Base-by-base conservation (phyloP, 2,888 invertebrate species). In the Hedya salicella region DNA sequence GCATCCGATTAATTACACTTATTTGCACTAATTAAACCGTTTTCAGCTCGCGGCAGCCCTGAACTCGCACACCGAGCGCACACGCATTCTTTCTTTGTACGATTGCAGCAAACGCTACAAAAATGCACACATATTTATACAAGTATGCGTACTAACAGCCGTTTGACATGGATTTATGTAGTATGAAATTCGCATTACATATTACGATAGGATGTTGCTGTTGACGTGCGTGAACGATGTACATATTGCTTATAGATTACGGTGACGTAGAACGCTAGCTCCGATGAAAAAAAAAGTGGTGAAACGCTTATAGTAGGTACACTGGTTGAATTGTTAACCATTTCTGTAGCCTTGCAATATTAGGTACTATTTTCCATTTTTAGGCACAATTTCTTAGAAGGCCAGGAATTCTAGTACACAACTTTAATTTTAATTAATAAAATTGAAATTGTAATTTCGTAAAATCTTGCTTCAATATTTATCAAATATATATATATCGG, bases 81-180 rank as follows among this genome's bases (percentile, higher is more conserved):
- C 68, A 73, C 80, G 83, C 82, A 84, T 88, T 85, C 85, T 84
- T 81, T 82, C 81, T 86, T 81, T 80, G 83, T 82, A 81, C 77
- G 80, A 79, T 73, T 76, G 81, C 78, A 79, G 76, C 78, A 78
- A 80, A 79, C 81, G 83, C 79, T 79, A 72, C 42, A 78, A 76
- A 81, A 83, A 85, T 84, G 80, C 69, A 71, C 67, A 63, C 78
- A 76, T 83, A 79, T 75, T 79, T 49, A 17, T 49, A 14, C 39
- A n/a, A n/a, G n/a, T n/a, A n/a, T n/a, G n/a, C 19, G 71, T 72
- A 69, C 69, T 62, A 70, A 71, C 73, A 69, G 64, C 68, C 71
- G 69, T 69, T 59, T 60, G 59, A 61, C 57, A 63, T 63, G 46
- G 39, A 61, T 67, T 30, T 44, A 59, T 64, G 50, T 36, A 9